These are phyloP conservation scores for Malurus alboscapulatus DNA, from an alignment of 2,113 vertebrate genomes.

Conservation along the genomic window DNA sequence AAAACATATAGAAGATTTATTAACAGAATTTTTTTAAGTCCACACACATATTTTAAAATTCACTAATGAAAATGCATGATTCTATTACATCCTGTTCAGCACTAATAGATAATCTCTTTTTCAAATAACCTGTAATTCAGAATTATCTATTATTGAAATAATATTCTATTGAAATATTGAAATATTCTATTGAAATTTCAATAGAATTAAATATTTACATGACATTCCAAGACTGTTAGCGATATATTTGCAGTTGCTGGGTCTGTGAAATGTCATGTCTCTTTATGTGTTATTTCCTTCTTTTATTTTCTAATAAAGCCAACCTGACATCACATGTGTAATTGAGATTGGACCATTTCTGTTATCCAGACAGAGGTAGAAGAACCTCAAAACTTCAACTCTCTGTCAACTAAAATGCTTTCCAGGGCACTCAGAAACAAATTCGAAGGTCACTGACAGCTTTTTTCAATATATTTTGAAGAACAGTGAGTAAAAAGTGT, in stretches of 20 bases:
- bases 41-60: not conserved
- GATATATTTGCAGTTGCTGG: not conserved
- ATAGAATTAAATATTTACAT: slow-evolving; percentile 12
- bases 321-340: not conserved
- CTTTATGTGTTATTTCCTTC: not conserved
- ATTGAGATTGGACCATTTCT: not conserved
- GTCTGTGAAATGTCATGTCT: not conserved
- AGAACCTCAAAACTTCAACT: not conserved
- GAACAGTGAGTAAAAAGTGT: not conserved
- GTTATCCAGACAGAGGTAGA: not conserved
- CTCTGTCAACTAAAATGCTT: not conserved
- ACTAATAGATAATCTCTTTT: not conserved
- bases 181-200: not conserved
- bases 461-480: not conserved
- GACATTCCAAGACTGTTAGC: not conserved
- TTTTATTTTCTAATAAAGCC: not conserved
- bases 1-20: not conserved
- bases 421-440: not conserved
- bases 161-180: not conserved
- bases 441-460: not conserved
- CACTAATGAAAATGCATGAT: not conserved
- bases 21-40: not conserved
- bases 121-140: not conserved
- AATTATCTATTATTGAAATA: not conserved
- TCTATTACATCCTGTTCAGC: not conserved